A percentile compares a stretch with the other conserved stretches of the same genome.
phyloP scores from a whole-genome alignment of 2,888 invertebrate species.

The Harpagoxenus sublaevis region DNA sequence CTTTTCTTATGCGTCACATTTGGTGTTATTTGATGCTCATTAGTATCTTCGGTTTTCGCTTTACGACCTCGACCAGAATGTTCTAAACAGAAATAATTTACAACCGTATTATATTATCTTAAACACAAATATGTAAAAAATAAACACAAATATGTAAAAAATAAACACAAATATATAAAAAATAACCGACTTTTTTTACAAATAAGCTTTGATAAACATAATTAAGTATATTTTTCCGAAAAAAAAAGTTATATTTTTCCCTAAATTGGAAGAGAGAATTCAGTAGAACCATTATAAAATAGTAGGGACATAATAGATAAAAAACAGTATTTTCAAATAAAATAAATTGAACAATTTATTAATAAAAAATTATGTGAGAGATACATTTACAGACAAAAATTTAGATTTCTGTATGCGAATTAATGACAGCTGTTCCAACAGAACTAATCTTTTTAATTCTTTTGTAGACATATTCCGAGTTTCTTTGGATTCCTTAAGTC shows the following conservation, averaged over 20 bases:
- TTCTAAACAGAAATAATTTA: conserved; percentile 73
- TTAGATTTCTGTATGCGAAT: conserved; percentile 63
- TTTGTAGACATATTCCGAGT: conserved; percentile 67
- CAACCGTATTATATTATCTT: neutral
- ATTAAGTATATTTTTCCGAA: neutral
- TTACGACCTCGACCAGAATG: conserved; percentile 80
- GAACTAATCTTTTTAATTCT: conserved; percentile 71
- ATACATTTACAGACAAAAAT: conserved; percentile 46
- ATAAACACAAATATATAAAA: neutral
- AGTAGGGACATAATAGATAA: conserved; percentile 15
- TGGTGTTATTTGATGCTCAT: conserved; percentile 79
- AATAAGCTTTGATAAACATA: neutral
- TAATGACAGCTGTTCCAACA: conserved; percentile 70
- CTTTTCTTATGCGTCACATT: conserved; percentile 78
- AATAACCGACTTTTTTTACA: conserved; percentile 9
- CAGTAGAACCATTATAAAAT: neutral
- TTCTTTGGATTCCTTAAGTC: conserved; percentile 68
- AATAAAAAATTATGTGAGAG: conserved; percentile 31
- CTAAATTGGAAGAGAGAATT: neutral
- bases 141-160: neutral
- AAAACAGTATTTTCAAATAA: conserved; percentile 2
- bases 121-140: neutral
- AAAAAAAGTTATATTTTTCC: neutral
- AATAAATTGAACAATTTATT: conserved; percentile 35
- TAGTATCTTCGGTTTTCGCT: conserved; percentile 81